These are phyloP conservation scores for Pharmacophagus antenor DNA, from an alignment of 2,888 invertebrate species.

Conservation along the genomic window DNA sequence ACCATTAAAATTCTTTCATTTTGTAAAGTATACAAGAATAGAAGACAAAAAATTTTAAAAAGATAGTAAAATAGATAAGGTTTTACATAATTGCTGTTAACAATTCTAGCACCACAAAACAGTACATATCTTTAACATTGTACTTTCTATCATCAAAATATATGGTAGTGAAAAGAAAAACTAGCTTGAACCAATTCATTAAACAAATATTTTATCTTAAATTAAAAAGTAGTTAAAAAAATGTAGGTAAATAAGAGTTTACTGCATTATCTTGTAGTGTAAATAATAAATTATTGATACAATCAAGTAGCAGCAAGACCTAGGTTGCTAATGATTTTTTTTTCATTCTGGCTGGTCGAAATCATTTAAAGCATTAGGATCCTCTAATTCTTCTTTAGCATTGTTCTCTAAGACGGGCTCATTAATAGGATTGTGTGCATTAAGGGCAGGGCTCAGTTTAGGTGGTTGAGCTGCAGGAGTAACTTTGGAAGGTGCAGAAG, in stretches of 20 bases:
- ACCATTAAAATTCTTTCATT: neutral
- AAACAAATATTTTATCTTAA: neutral
- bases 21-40: too few relatives aligned
- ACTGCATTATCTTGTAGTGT: neutral
- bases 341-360: conserved; percentile 54
- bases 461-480: conserved; percentile 67
- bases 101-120: conserved; percentile 19
- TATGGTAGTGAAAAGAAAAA: neutral
- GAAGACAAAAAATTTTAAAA: neutral
- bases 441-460: conserved; percentile 62
- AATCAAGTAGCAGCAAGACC: conserved; percentile 8
- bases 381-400: conserved; percentile 77
- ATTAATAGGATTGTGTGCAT: conserved; percentile 57
- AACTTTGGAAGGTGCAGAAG: conserved; percentile 54
- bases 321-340: neutral
- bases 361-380: conserved; percentile 62
- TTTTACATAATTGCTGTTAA: conserved; percentile 4
- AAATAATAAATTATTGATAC: conserved; percentile 28
- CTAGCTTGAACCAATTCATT: neutral
- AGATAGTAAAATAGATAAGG: neutral
- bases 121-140: neutral
- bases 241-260: neutral
- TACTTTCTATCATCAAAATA: conserved; percentile 35
- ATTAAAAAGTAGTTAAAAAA: conserved; percentile 22
- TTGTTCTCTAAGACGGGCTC: conserved; percentile 69